These are phyloP conservation scores for Hemiscyllium ocellatum DNA, from an alignment of 2,113 vertebrate genomes.

Conservation along the genomic window DNA sequence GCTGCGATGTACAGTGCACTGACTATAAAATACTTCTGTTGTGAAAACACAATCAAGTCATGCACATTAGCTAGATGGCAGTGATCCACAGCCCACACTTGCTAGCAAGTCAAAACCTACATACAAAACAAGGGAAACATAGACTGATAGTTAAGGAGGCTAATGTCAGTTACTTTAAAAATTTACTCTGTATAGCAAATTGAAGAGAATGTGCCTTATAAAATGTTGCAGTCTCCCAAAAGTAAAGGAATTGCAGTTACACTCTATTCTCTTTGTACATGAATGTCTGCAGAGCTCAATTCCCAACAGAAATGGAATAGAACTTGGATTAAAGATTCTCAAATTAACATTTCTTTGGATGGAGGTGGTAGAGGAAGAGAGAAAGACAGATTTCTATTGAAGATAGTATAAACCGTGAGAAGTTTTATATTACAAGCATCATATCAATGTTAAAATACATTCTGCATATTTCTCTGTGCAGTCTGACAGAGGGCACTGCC, in stretches of 20 bases:
- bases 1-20: neutral
- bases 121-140: neutral
- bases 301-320: neutral
- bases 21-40: neutral
- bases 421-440: neutral
- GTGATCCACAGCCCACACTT: neutral
- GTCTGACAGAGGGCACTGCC: neutral
- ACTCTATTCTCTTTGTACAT: neutral
- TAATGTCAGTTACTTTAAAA: neutral
- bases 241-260: neutral
- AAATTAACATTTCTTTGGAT: neutral
- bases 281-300: neutral
- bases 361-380: neutral
- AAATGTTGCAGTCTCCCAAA: neutral
- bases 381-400: neutral
- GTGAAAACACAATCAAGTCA: neutral
- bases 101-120: neutral
- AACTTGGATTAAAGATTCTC: neutral
- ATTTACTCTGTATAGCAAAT: neutral
- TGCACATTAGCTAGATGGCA: neutral
- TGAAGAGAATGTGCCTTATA: neutral
- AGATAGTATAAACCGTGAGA: neutral
- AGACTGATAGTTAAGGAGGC: neutral
- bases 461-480: neutral
- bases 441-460: neutral